Evolutionary conservation across 2,888 invertebrate species (phyloP), one percentile per base, ranked within the genome.

Genomic region (Catocala sponsa): DNA sequence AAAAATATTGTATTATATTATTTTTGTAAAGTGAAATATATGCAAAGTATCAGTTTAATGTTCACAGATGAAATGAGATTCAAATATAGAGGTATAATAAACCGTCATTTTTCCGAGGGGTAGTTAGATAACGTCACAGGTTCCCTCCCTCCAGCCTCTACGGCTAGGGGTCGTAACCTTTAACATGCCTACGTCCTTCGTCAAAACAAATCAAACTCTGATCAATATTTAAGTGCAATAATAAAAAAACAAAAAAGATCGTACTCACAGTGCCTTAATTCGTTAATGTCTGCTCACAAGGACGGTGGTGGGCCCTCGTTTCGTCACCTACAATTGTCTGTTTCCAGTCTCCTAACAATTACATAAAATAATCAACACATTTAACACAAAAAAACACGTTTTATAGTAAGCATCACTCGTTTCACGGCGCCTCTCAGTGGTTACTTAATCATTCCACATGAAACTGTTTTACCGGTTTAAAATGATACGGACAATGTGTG

Each of bases 391-490:
- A 66, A 77, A 70, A 50, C 61, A 68, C 72, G 65, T 54, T 53
- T 59, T 60, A 73, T 64, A 50, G 43, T 67, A 42, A 67, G 52
- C 56, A 73, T 61, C 76, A 77, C 74, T 62, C 59, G 54, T 64
- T 61, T 63, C 64, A 70, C 68, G 59, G 47, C 57, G 68, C 63
- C 62, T 66, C 63, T 62, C 78, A 81, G 81, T 84, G 85, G 87
- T 91, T 91, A 91, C 88, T 91, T 87, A 92, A 92, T 89, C 90
- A 91, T 89, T 88, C 80, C 85, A 86, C 83, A 85, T 85, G 73
- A 85, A 83, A 84, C 72, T 73, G 79, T 76, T 77, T 75, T 72
- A 74, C 79, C 83, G 85, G 81, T 68, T 68, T 55, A 53, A 60
- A 58, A 67, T 63, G 53, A 63, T 64, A 55, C 64, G 59, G 65